A percentile compares a stretch with the other conserved stretches of the same genome.
phyloP scores from a whole-genome alignment of 2,113 vertebrate genomes.

The Oceanodroma tethys region DNA sequence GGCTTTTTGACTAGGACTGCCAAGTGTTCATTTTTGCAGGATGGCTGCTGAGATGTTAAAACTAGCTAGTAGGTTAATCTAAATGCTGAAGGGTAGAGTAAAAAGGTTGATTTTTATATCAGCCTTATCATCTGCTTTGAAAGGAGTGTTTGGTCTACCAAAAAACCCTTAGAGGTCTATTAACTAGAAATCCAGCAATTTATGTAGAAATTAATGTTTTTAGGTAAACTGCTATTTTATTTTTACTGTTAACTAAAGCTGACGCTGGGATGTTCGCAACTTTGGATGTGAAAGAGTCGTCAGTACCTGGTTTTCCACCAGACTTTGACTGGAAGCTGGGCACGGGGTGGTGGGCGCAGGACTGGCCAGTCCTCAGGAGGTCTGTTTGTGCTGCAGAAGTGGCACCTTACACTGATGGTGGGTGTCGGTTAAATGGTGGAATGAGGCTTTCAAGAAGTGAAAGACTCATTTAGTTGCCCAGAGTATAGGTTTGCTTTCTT shows the following conservation, averaged over 20 bases:
- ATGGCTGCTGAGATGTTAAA: neutral
- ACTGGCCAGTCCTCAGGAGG: neutral
- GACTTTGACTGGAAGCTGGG: neutral
- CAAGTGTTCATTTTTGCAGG: neutral
- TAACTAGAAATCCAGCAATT: neutral
- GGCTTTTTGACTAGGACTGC: neutral
- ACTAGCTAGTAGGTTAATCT: neutral
- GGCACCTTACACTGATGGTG: neutral
- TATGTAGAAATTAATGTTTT: neutral
- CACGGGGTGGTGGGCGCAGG: neutral
- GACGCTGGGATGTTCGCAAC: neutral
- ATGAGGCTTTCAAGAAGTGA: neutral
- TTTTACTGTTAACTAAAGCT: neutral
- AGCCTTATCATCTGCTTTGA: neutral
- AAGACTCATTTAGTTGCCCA: neutral
- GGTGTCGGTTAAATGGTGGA: neutral
- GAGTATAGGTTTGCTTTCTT: neutral
- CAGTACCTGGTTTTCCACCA: neutral
- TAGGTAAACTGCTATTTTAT: neutral
- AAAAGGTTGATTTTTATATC: neutral
- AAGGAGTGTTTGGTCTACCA: neutral
- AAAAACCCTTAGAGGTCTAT: neutral
- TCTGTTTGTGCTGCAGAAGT: neutral
- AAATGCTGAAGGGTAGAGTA: neutral
- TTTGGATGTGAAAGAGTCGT: neutral